These are phyloP conservation scores for Rhinella marina DNA, from an alignment of 2,797 vertebrate species.

Conservation along the genomic window DNA sequence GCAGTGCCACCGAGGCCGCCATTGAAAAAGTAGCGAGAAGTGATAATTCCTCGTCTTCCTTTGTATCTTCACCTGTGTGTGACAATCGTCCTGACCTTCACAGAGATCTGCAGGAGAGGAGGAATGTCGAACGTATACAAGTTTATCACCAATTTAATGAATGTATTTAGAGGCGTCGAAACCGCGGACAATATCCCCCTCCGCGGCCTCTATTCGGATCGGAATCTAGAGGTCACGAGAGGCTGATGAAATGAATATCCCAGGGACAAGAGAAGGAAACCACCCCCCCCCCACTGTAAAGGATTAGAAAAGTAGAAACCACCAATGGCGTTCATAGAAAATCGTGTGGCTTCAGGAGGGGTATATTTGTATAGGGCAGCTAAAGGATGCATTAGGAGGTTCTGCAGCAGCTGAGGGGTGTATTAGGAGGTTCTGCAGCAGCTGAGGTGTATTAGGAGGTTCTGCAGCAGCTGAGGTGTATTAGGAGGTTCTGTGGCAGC, in stretches of 20 bases:
- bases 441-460: background rate
- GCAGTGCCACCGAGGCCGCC: background rate
- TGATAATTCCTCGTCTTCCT: background rate
- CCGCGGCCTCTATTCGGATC: background rate
- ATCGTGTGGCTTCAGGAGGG: background rate
- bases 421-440: background rate
- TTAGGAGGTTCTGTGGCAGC: background rate
- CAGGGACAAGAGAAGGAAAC: no score
- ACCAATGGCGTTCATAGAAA: background rate
- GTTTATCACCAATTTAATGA: background rate
- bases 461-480: background rate
- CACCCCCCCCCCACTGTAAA: background rate
- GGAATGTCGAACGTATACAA: background rate
- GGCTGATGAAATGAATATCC: background rate
- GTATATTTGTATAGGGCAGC: background rate
- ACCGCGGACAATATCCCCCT: background rate
- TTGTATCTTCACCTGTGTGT: background rate
- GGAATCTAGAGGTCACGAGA: background rate
- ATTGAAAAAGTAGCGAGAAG: background rate
- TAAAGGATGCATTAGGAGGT: background rate
- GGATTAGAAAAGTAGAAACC: background rate
- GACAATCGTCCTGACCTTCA: slow-evolving; percentile 6
- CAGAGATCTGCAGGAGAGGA: background rate
- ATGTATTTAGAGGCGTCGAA: background rate
- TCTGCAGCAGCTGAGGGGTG: background rate